Conservation (phyloP, 2,113 vertebrate genomes). For the Platysteira castanea region DNA sequence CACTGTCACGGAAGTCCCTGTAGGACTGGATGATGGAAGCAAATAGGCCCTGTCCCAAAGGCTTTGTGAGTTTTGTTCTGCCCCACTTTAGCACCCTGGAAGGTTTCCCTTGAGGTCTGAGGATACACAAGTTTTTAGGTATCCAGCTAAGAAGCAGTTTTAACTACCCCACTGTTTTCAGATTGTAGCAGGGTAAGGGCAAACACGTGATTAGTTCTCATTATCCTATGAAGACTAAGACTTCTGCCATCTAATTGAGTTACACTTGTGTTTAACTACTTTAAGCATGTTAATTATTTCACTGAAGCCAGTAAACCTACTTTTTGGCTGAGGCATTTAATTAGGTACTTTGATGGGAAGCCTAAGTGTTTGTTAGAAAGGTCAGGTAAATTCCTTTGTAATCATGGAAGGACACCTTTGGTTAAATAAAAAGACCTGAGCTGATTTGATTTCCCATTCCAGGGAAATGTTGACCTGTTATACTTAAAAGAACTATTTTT, state of each 20-base stretch:
- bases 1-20: not conserved
- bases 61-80: not conserved
- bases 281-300: conserved; percentile 17
- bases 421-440: not conserved
- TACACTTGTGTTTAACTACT: conserved; percentile 1
- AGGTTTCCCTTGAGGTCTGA: not conserved
- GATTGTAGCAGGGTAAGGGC: not conserved
- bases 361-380: not conserved
- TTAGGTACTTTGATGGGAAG: not conserved
- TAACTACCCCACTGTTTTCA: not conserved
- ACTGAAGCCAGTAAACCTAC: conserved; percentile 2
- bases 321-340: not conserved
- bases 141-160: not conserved
- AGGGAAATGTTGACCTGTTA: not conserved
- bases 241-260: not conserved
- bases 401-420: not conserved
- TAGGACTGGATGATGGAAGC: not conserved
- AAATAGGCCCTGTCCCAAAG: not conserved
- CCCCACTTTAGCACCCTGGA: not conserved
- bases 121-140: not conserved
- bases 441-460: not conserved
- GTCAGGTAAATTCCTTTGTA: not conserved
- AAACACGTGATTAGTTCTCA: not conserved
- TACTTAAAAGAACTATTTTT: not conserved
- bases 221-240: not conserved